Base-by-base conservation (phyloP, 2,797 vertebrate genomes). In the Sardinella longiceps region DNA sequence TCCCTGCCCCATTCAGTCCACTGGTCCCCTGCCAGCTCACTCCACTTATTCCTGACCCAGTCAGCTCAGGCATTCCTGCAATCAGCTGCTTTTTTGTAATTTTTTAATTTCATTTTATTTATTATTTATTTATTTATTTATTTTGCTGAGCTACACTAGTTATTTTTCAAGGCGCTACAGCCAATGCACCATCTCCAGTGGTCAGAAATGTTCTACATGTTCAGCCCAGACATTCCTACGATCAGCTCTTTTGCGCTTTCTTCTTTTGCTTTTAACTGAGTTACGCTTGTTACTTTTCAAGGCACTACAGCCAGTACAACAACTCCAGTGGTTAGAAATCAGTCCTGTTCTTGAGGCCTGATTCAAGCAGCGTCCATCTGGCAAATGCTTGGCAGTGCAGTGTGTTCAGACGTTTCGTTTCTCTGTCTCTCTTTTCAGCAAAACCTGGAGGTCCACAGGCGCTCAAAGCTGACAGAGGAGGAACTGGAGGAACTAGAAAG, bases 401-500 rank as follows among this genome's bases (percentile, higher is more conserved):
- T 50, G 25, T 48, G 5, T 66, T n/a, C 46, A 9, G 11, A 25
- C 28, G 1, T 25, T 63, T 63, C 2, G 15, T 50, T 53, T 53
- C 51, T 10, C 25, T 5, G 66, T 37, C 48, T 20, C n/a, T 15
- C 84, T 3, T 88, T 83, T 25, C 87, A 99, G 98, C 98, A 99
- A 99, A 99, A 99, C 90, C 89, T 99, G 93, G 98, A 99, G 90
- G 97, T 99, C 89, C 95, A 97, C 37, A 95, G 95, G 84, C 95
- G 98, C 92, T 95, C 98, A 30, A 95, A 94, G 87, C 93, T 99
- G 92, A 97, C 89, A 0, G 98, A 99, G 88, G 96, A 97, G 81
- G 98, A 99, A 77, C 95, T 99, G 84, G 98, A 99, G 89, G 98
- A 98, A 87, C 88, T 99, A 92, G 98, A 99, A 88, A 96, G 97